A percentile compares a stretch with the other conserved stretches of the same genome.
phyloP scores from a whole-genome alignment of 2,888 invertebrate genomes.

The Andricus quercusramuli region DNA sequence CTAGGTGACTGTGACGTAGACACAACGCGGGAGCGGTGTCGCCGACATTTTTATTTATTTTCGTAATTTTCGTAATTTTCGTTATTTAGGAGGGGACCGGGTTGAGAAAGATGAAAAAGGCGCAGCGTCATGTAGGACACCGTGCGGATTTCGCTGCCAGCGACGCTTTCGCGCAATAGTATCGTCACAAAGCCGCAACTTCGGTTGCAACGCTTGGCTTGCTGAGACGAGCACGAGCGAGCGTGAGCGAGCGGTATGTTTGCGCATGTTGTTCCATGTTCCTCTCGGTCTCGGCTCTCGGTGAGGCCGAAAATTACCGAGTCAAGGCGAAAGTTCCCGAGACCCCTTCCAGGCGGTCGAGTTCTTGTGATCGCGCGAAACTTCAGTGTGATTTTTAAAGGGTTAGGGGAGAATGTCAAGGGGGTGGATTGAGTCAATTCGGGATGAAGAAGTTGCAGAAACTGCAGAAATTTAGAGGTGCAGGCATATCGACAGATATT shows the following conservation, averaged over 20 bases:
- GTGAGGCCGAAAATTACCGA: constrained; percentile 48
- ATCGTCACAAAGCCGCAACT: constrained; percentile 48
- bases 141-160: constrained; percentile 33
- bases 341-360: background rate
- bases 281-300: background rate
- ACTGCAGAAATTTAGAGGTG: background rate
- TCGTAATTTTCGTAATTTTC: background rate
- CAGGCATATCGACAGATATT: background rate
- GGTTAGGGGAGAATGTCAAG: background rate
- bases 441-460: background rate
- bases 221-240: constrained; percentile 22
- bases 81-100: background rate
- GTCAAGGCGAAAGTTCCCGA: constrained; percentile 46
- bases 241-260: constrained; percentile 50
- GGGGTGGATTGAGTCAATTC: background rate
- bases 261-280: constrained; percentile 48
- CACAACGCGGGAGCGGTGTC: constrained; percentile 8
- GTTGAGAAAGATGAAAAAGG: constrained; percentile 7
- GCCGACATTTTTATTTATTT: background rate
- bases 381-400: background rate
- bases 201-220: constrained; percentile 20
- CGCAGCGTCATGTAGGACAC: background rate
- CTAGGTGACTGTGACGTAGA: background rate
- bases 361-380: background rate
- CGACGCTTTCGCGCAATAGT: constrained; percentile 47